Evolutionary conservation across 1,140 invertebrate genomes (phyloP).

Genomic region (Penaeus chinensis): DNA sequence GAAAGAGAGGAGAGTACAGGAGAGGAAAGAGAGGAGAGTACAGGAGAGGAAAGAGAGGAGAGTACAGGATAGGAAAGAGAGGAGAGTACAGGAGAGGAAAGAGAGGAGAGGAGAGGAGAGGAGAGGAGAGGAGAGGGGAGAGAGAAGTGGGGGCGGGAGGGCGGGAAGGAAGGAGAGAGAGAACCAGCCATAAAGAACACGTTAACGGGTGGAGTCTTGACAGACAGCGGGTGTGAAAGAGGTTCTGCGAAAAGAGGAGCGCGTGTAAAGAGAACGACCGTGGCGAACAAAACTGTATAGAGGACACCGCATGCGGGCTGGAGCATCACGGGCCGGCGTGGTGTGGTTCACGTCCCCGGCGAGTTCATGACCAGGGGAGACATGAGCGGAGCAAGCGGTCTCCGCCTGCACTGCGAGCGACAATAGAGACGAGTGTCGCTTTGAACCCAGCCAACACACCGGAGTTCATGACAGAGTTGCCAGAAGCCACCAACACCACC

Average conservation of each 20-base stretch:
- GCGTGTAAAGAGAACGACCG: neutral
- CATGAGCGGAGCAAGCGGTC: neutral
- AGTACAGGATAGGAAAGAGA: neutral
- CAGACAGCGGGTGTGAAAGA: constrained; percentile 3
- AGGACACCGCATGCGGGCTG: neutral
- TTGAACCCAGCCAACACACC: neutral
- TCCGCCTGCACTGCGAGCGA: neutral
- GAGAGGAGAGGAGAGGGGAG: neutral
- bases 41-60: neutral
- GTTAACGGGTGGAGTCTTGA: too few species aligned
- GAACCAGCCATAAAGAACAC: too few species aligned
- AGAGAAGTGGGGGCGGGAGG: neutral
- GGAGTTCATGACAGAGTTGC: constrained; percentile 36
- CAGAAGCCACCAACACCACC: neutral
- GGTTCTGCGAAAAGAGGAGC: neutral
- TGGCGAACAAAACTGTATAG: neutral
- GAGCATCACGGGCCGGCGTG: constrained; percentile 17
- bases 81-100: neutral
- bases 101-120: neutral
- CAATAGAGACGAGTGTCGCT: constrained; percentile 1
- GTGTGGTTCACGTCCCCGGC: constrained; percentile 28
- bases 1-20: neutral
- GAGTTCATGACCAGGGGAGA: constrained; percentile 29
- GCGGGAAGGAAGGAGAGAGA: neutral
- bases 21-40: neutral